A percentile compares a stretch with the other conserved stretches of the same genome.
Conservation (phyloP, 2,888 invertebrate species). For the Pristionchus arcanus region DNA sequence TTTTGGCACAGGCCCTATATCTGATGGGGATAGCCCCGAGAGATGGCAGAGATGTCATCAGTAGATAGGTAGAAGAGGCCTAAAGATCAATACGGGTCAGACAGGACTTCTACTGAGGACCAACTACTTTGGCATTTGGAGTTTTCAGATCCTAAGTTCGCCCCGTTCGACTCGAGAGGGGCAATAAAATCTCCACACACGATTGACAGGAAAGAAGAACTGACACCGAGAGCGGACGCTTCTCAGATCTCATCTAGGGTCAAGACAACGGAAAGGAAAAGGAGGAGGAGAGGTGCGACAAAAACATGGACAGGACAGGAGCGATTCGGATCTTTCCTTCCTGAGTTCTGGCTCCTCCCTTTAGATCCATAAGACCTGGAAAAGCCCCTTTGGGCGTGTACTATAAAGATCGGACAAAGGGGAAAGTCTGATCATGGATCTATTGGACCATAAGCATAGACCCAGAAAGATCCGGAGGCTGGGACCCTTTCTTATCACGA, state of each 20-base stretch:
- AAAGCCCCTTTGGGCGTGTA: no score
- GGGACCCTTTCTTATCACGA: neutral
- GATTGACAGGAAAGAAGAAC: neutral
- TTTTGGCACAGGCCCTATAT: conserved; percentile 7
- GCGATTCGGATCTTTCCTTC: neutral
- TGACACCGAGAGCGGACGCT: neutral
- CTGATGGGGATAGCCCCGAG: neutral
- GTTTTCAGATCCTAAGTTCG: no score
- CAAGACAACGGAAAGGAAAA: neutral
- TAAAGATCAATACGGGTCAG: neutral
- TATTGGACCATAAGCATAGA: neutral
- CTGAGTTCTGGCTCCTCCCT: neutral
- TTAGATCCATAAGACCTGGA: no score
- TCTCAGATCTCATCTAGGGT: conserved; percentile 2
- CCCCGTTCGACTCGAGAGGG: neutral
- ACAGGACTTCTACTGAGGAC: neutral
- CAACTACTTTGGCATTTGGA: no score
- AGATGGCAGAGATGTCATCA: neutral
- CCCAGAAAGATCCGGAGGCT: conserved; percentile 1
- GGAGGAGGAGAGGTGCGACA: neutral
- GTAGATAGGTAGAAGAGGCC: neutral
- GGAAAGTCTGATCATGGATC: neutral
- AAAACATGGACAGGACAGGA: neutral
- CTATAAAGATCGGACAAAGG: neutral
- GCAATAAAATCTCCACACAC: neutral